Percentiles rank a stretch among this genome's conserved stretches.
Evolutionary conservation across 1,140 invertebrate genomes (phyloP).

Genomic region (Parasteatoda tepidariorum): DNA sequence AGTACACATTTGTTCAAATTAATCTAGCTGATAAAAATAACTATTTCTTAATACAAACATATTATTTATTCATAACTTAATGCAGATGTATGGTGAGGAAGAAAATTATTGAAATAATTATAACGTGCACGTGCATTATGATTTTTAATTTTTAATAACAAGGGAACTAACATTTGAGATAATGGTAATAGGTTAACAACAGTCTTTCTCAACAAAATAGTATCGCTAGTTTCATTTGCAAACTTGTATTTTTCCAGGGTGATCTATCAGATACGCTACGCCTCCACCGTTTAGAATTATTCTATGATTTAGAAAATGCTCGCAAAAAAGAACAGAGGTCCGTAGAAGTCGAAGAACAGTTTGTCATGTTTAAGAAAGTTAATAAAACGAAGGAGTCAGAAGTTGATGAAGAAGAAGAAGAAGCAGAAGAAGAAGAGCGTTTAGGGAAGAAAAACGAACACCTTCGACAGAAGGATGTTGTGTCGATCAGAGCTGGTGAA

Average conservation of each 20-base stretch:
- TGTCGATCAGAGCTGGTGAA: background rate
- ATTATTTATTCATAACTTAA: too few species aligned
- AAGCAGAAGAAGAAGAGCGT: background rate
- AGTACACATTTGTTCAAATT: too few species aligned
- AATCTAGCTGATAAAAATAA: too few species aligned
- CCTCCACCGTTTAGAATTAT: conserved; percentile 18
- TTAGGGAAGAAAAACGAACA: background rate
- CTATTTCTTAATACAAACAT: too few species aligned
- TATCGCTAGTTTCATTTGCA: too few species aligned
- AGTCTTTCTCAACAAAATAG: too few species aligned
- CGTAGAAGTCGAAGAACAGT: background rate
- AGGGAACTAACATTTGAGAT: too few species aligned
- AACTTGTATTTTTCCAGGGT: background rate
- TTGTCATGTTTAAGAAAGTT: background rate
- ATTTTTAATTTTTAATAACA: too few species aligned
- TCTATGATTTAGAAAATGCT: conserved; percentile 8
- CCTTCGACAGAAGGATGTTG: background rate
- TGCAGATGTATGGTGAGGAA: too few species aligned
- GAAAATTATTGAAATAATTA: too few species aligned
- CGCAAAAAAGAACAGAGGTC: background rate
- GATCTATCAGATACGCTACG: background rate
- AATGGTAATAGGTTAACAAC: too few species aligned
- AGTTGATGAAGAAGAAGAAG: background rate
- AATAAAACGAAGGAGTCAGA: background rate
- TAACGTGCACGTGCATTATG: too few species aligned